Conservation (phyloP, 2,113 vertebrate species). For the Pionites leucogaster region DNA sequence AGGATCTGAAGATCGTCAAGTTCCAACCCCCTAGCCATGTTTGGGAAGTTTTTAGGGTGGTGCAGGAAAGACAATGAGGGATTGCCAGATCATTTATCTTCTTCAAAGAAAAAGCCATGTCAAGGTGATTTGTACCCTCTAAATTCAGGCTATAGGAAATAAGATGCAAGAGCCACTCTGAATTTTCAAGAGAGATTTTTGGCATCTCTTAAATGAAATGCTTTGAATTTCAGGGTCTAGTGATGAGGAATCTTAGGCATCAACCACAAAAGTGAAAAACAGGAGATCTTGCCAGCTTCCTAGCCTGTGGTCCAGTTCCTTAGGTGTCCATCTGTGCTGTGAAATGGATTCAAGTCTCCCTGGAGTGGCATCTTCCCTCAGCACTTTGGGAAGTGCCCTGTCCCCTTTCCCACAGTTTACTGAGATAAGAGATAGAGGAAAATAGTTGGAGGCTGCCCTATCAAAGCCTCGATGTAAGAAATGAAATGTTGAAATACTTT, state of each 20-base stretch:
- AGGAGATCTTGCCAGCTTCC: not conserved
- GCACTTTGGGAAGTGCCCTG: not conserved
- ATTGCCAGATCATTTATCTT: not conserved
- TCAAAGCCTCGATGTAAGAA: not conserved
- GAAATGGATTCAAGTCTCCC: not conserved
- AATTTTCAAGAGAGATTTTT: not conserved
- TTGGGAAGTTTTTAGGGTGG: not conserved
- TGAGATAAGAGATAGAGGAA: not conserved
- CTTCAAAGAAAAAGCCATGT: not conserved
- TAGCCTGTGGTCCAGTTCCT: not conserved
- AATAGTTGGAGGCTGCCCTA: not conserved
- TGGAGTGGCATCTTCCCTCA: not conserved
- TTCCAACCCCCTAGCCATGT: no score
- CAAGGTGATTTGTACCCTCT: not conserved
- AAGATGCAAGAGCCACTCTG: not conserved
- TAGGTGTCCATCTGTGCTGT: not conserved
- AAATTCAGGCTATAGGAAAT: not conserved
- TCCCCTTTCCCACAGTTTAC: not conserved
- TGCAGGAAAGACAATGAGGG: not conserved
- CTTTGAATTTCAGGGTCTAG: not conserved
- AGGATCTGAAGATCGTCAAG: no score
- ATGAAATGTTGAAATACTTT: not conserved
- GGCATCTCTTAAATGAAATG: not conserved
- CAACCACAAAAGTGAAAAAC: not conserved
- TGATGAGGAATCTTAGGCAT: conserved; percentile 2